These are phyloP conservation scores for Dipodomys spectabilis DNA, from an alignment of 2,113 vertebrate genomes.

Conservation along the genomic window DNA sequence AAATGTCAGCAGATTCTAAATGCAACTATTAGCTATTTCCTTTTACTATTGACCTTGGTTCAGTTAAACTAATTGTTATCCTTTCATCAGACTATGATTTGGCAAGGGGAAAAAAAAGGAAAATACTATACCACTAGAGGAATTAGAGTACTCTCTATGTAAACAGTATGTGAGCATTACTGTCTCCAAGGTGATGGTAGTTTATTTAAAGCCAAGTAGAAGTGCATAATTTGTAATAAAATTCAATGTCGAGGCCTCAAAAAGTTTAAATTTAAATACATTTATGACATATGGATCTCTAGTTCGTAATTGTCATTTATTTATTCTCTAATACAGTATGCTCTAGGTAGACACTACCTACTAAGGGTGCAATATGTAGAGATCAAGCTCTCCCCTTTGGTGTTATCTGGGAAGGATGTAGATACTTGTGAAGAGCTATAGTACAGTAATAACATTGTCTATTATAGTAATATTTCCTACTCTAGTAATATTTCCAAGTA, in stretches of 20 bases:
- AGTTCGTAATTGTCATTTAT: neutral
- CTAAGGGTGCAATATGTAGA: too few species aligned
- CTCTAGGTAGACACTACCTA: neutral
- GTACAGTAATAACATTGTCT: neutral
- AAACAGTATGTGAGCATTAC: neutral
- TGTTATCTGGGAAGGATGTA: fast-evolving
- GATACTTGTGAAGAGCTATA: neutral
- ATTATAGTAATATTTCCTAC: too few species aligned
- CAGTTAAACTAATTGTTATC: constrained; percentile 63
- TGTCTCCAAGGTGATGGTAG: neutral
- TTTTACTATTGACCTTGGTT: constrained; percentile 66
- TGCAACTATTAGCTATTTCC: constrained; percentile 33
- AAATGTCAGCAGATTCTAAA: constrained; percentile 65
- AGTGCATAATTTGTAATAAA: neutral
- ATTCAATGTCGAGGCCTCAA: neutral
- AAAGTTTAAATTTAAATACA: neutral
- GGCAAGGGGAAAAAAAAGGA: neutral
- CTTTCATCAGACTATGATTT: constrained; percentile 30
- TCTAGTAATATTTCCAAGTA: too few species aligned
- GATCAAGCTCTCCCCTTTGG: neutral
- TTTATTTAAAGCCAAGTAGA: constrained; percentile 30
- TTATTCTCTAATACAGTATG: neutral
- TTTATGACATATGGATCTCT: neutral
- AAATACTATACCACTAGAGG: neutral
- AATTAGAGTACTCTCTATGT: neutral